Evolutionary conservation across 2,797 vertebrate species (phyloP), one percentile per base, ranked within the genome.

Genomic region (Botia almorhae): DNA sequence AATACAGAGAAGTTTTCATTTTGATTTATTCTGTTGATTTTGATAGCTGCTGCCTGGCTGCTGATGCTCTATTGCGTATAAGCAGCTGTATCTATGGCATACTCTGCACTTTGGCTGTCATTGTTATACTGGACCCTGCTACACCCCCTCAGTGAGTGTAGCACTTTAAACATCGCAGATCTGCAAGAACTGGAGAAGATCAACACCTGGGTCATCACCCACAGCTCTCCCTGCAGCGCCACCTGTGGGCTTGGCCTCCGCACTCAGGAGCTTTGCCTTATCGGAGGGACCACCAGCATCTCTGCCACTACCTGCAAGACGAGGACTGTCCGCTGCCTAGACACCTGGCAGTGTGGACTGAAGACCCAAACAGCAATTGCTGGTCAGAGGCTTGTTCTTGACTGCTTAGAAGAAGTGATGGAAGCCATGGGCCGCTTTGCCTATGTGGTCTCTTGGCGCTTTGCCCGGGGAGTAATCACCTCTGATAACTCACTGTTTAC

Each of bases 241-340:
- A 96, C 95, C 43, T 98, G 97, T 36, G 97, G 97, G 3, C 86
- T 93, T 21, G 97, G 97, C 0, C 29, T 94, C 33, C 93, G 85
- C 55, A 85, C 89, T 23, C 94, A 98, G 87, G 92, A 86, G 1
- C 26, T 90, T 8, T 98, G 97, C 0, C 81, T 90, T 5, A 1
- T 96, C 2, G 91, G 63, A 1, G 76, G 92, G 0, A 67, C 83
- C 0, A 78, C 88, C 0, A 33, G 13, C 0, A 83, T 78, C 13
- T 39, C 76, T 14, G 58, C 87, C 60, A 55, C 6, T 2, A 91
- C 23, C 0, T 98, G 97, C 51, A 81, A 29, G 0, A 4, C 81
- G 11, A 87, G 60, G 12, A 88, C 68, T 6, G 82, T 93, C 4
- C 69, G 73, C 16, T 98, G 96, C 84, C 51, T 92, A 75, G 82